Base-by-base conservation (phyloP, 1,140 invertebrate genomes). In the Pectinophora gossypiella region DNA sequence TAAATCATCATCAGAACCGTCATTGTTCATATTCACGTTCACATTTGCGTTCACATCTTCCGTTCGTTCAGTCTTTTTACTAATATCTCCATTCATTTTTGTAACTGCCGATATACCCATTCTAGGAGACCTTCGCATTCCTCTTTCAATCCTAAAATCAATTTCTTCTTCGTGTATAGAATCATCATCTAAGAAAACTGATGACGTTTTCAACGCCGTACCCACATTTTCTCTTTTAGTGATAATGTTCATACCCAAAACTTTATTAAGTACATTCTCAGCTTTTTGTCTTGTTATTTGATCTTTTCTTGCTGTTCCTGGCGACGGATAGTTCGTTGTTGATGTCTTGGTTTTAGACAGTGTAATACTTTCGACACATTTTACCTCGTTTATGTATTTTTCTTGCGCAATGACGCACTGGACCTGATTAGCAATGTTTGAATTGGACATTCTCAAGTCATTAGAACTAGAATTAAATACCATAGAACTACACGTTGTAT, bases 401-500 rank as follows among this genome's bases (percentile, higher is more conserved):
- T 89, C 87, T 80, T 88, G 86, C 32, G 87, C 86, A 61, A 89
- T 88, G n/a, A 89, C 87, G 48, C 86, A 89, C 63, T 88, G 87
- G 7, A 89, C 84, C 71, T 83, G 82, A 56, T 87, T 87, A 16
- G 82, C 67, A 38, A 87, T 87, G 45, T 86, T 86, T 20, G 85
- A 87, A 60, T 68, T 88, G 18, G 80, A 86, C 56, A 79, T 87
- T 62, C 85, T 81, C 56, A 88, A 76, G 59, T 87, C 84, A 49
- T 87, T 87, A 42, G 87, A 87, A 61, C 85, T 87, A 58, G 81
- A 85, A 61, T 88, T 89, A 59, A 89, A 86, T 13, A 87, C 85
- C 83, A 88, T 89, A 40, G 87, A 89, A 58, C 87, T 88, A 68
- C 87, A 89, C 21, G 87, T 89, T 4, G 87, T 89, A 50, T 88